phyloP scores from a whole-genome alignment of 2,888 invertebrate genomes.

The Omphaloscelis lunosa region DNA sequence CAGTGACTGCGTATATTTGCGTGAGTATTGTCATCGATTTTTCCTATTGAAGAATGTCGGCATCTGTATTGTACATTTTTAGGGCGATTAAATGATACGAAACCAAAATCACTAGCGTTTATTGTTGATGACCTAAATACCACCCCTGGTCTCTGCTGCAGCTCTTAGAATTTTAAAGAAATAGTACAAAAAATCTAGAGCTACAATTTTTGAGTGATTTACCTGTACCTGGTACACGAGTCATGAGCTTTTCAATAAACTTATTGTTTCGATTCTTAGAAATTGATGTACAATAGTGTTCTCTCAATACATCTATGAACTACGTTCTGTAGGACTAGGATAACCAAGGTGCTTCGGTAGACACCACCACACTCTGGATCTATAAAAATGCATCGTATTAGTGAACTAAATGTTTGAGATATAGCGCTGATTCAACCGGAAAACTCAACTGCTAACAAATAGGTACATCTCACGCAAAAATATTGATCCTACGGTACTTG shows the following conservation, averaged over 20 bases:
- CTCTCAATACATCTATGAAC: background rate
- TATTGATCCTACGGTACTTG: background rate
- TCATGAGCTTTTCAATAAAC: too few species aligned
- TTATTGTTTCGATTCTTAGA: too few species aligned
- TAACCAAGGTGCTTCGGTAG: background rate
- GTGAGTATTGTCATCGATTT: constrained; percentile 87
- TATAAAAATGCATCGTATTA: background rate
- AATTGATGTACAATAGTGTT: too few species aligned
- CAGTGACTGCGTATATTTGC: constrained; percentile 85
- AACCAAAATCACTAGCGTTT: constrained; percentile 76
- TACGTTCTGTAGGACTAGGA: background rate
- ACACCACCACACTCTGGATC: too few species aligned
- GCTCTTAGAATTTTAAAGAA: constrained; percentile 6
- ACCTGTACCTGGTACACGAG: background rate
- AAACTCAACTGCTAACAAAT: background rate
- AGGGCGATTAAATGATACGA: constrained; percentile 90
- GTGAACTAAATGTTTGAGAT: too few species aligned
- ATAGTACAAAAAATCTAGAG: constrained; percentile 4
- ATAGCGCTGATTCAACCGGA: background rate
- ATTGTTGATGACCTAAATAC: constrained; percentile 55
- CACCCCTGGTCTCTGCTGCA: constrained; percentile 35
- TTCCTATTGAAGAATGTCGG: constrained; percentile 86
- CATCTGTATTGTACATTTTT: constrained; percentile 90
- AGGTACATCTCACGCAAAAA: background rate
- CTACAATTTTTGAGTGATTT: background rate